Evolutionary conservation across 1,140 invertebrate species (phyloP), one percentile per base, ranked within the genome.

Genomic region (Zaprionus inermis): DNA sequence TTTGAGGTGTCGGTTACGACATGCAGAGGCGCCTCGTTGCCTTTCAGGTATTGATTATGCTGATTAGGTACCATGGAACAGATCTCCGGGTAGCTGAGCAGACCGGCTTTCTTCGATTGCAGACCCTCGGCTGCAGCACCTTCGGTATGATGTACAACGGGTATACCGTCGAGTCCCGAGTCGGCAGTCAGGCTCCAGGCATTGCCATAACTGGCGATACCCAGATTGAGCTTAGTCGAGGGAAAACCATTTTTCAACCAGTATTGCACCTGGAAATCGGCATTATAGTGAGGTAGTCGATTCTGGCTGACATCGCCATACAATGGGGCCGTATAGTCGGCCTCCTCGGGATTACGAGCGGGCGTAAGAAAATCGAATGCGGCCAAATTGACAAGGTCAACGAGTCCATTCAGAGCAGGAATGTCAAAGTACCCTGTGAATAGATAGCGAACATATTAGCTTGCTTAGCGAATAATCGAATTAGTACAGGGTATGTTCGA

Each of bases 311-410:
- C 94, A 1, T 95, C 93, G 20, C 94, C 94, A 79, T 96, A 96
- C 16, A 96, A 92, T 6, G 96, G 96, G 1, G 96, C 93, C 1
- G 95, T 93, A 74, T 94, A 96, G 81, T 97, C 96, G 1, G 95
- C 96, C 81, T 96, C 95, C 72, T 96, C 95, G 1, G 95, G 94
- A 89, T 95, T 96, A 3, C 96, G 93, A 49, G 94, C 93, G 0
- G 96, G 95, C 2, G 96, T 97, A 55, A 95, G 93, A 86, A 96
- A 97, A 92, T 98, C 97, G 78, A 96, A 97, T 0, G 96, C 93
- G 77, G 96, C 94, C 6, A 98, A 80, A 74, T 96, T 97, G 10
- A 98, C 94, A 56, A 96, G 95, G 74, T 98, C 97, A n/a, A 98
- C 93, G 76, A 95, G 93, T 10, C 95, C 95, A 41, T 95, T 94